Percentiles rank a stretch among this genome's conserved stretches.
phyloP scores from a whole-genome alignment of 92 coral and sea anemone species.

The Nematostella vectensis region DNA sequence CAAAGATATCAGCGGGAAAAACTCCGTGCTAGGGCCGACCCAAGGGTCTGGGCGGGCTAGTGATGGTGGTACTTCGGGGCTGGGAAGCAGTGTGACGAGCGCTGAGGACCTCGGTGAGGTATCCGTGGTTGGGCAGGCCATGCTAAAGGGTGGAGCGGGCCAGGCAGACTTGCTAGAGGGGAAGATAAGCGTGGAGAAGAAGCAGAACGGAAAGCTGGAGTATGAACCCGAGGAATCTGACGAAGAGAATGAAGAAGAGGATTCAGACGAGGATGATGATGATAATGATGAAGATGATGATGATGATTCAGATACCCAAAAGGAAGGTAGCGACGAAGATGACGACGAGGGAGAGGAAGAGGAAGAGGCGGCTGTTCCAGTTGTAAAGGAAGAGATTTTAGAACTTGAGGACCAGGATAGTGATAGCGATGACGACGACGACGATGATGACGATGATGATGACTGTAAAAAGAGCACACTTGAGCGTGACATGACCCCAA shows the following conservation, averaged over 20 bases:
- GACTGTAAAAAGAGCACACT: constrained; percentile 7
- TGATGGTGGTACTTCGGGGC: constrained; percentile 22
- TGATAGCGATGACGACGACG: constrained; percentile 38
- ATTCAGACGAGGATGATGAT: constrained; percentile 47
- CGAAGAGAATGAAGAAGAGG: constrained; percentile 26
- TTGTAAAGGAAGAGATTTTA: constrained; percentile 21
- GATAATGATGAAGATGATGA: constrained; percentile 63
- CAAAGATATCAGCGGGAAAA: constrained; percentile 28
- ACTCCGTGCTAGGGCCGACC: constrained; percentile 13
- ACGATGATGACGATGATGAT: constrained; percentile 32
- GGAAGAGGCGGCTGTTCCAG: constrained; percentile 14
- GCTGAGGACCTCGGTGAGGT: constrained; percentile 30
- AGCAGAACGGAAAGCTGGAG: constrained; percentile 39
- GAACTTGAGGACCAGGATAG: constrained; percentile 55
- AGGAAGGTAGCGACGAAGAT: constrained; percentile 11
- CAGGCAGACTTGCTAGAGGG: constrained; percentile 44
- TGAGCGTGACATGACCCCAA: constrained; percentile 68
- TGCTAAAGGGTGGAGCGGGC: constrained; percentile 29
- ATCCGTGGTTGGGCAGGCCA: constrained; percentile 64
- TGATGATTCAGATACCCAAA: constrained; percentile 24
- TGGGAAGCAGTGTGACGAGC: constrained; percentile 33
- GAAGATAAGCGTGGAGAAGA: constrained; percentile 16
- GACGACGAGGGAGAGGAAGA: constrained; percentile 33
- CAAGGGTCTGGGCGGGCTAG: constrained; percentile 5
- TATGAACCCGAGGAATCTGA: constrained; percentile 52